Percentiles rank a stretch among this genome's conserved stretches.
Conservation (phyloP, 1,140 invertebrate genomes). For the Philaenus spumarius region DNA sequence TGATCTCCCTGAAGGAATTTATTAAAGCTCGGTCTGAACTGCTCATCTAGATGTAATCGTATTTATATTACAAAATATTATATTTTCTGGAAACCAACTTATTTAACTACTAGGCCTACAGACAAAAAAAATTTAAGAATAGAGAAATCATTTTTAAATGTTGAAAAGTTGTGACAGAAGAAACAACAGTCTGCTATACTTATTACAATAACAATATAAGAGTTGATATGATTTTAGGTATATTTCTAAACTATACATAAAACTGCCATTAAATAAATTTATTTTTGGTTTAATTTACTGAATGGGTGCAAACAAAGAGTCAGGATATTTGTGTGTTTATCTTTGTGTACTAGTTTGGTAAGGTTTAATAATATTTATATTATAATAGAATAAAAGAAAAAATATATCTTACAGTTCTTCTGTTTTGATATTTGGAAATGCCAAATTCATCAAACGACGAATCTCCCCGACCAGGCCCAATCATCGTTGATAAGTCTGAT, state of each 20-base stretch:
- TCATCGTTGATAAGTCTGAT: slow-evolving; percentile 95
- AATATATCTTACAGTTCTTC: slow-evolving; percentile 60
- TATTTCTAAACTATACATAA: too few species aligned
- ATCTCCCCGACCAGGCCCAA: slow-evolving; percentile 83
- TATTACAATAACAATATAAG: not conserved
- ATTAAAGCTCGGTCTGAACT: slow-evolving; percentile 90
- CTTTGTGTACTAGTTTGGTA: too few species aligned
- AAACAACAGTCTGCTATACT: too few species aligned
- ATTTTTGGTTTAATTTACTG: too few species aligned
- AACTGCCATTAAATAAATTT: too few species aligned
- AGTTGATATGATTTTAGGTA: too few species aligned
- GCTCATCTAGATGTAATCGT: slow-evolving; percentile 70
- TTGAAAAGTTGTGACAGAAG: not conserved
- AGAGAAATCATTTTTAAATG: not conserved
- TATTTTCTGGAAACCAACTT: not conserved
- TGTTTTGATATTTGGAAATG: slow-evolving; percentile 87
- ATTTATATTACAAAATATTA: slow-evolving; percentile 24
- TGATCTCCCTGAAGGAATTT: slow-evolving; percentile 95
- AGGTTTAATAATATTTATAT: too few species aligned
- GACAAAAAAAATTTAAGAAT: not conserved
- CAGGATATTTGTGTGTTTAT: too few species aligned
- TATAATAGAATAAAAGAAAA: too few species aligned
- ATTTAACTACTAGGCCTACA: not conserved
- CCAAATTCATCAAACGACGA: slow-evolving; percentile 79
- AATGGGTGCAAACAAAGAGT: too few species aligned